Evolutionary conservation across 2,888 invertebrate genomes (phyloP).

Genomic region (Dorcus parallelipipedus): DNA sequence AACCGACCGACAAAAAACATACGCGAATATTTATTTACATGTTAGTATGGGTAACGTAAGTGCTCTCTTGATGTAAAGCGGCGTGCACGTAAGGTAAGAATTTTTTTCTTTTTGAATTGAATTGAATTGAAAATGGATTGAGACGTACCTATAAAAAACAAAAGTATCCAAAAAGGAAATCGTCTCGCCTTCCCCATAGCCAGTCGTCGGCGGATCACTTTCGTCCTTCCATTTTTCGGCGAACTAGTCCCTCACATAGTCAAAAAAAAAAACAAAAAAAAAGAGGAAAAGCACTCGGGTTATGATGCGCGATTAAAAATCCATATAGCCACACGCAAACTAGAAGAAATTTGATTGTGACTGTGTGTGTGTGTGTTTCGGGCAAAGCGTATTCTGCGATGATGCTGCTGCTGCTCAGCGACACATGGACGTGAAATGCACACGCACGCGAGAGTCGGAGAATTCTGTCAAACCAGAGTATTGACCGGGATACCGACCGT

Average conservation of each 20-base stretch:
- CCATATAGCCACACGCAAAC: neutral
- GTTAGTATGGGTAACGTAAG: no score
- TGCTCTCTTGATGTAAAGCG: no score
- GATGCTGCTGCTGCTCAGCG: neutral
- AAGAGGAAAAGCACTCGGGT: neutral
- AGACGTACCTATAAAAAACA: constrained; percentile 18
- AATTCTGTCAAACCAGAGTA: constrained; percentile 26
- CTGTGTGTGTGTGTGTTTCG: neutral
- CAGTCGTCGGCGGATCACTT: neutral
- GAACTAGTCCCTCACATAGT: no score
- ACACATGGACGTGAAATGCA: constrained; percentile 16
- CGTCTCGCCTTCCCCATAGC: neutral
- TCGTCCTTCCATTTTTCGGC: constrained; percentile 1
- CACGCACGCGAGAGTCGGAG: constrained; percentile 25
- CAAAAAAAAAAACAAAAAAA: neutral
- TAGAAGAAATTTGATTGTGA: neutral
- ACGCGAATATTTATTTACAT: no score
- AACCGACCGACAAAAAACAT: no score
- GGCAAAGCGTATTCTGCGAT: neutral
- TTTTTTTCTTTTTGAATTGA: no score
- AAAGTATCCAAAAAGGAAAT: constrained; percentile 16
- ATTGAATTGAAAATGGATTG: neutral
- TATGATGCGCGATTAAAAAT: neutral
- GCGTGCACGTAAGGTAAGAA: no score
- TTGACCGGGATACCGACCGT: constrained; percentile 29